A percentile compares a stretch with the other conserved stretches of the same genome.
phyloP scores from a whole-genome alignment of 1,140 invertebrate genomes.

The Cepaea nemoralis region DNA sequence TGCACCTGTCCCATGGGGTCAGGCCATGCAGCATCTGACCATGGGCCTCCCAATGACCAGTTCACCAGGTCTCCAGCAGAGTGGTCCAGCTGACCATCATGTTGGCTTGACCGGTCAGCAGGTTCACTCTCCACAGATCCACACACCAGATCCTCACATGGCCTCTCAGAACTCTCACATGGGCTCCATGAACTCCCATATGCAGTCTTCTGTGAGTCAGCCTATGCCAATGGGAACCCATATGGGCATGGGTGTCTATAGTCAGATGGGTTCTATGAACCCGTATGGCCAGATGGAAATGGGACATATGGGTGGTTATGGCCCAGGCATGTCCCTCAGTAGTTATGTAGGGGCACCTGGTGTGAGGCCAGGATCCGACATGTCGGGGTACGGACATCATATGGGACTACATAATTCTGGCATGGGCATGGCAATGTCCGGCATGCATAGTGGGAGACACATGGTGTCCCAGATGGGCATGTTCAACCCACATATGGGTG shows the following conservation, averaged over 20 bases:
- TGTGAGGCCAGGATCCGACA: slow-evolving; percentile 20
- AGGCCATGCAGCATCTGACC: slow-evolving; percentile 28
- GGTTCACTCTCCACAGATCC: slow-evolving; percentile 29
- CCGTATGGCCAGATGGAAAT: slow-evolving; percentile 29
- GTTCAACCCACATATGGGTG: slow-evolving; percentile 37
- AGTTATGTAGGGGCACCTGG: neutral
- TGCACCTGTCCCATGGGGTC: slow-evolving; percentile 28
- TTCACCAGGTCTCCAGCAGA: slow-evolving; percentile 19
- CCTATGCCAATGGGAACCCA: neutral
- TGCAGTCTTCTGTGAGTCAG: neutral
- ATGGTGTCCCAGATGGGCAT: slow-evolving; percentile 35
- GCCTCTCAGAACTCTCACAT: slow-evolving; percentile 35
- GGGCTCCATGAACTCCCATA: slow-evolving; percentile 34
- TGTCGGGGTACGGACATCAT: slow-evolving; percentile 4
- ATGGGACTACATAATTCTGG: slow-evolving; percentile 32
- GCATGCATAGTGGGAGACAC: slow-evolving; percentile 16
- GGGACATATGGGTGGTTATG: slow-evolving; percentile 28
- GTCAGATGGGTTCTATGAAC: slow-evolving; percentile 37
- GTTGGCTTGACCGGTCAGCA: neutral
- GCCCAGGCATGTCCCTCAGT: slow-evolving; percentile 26
- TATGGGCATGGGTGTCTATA: slow-evolving; percentile 4
- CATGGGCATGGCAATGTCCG: slow-evolving; percentile 16
- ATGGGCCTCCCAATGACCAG: slow-evolving; percentile 19
- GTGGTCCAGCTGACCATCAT: slow-evolving; percentile 16
- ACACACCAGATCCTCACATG: slow-evolving; percentile 21